Conservation (phyloP, 2,888 invertebrate genomes). For the Brenthis ino region DNA sequence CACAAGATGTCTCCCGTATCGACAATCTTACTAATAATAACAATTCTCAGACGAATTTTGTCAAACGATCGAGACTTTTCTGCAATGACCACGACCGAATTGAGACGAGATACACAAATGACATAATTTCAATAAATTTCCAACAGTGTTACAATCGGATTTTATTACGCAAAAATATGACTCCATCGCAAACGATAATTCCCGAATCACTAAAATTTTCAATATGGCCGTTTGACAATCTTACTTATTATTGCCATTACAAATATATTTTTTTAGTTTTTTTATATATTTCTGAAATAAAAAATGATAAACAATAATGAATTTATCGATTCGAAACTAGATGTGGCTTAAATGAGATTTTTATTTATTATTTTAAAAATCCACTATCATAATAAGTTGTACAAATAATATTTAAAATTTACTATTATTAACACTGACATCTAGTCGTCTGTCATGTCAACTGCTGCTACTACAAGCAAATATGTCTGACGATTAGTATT, state of each 20-base stretch:
- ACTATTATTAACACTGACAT: neutral
- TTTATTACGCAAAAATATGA: constrained; percentile 78
- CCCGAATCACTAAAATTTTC: constrained; percentile 69
- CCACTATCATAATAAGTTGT: no score
- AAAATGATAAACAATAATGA: no score
- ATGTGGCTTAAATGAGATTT: no score
- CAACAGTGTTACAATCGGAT: constrained; percentile 75
- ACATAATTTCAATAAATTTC: constrained; percentile 79
- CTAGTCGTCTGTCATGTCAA: neutral
- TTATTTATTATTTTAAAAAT: no score
- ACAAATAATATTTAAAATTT: neutral
- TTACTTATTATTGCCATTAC: constrained; percentile 48
- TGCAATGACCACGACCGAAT: constrained; percentile 73
- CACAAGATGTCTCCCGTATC: constrained; percentile 82
- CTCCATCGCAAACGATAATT: constrained; percentile 82
- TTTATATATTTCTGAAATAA: no score
- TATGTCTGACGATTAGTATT: neutral
- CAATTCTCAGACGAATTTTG: constrained; percentile 70
- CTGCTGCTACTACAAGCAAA: neutral
- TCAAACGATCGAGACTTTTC: constrained; percentile 78
- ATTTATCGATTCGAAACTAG: no score
- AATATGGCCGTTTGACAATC: constrained; percentile 64
- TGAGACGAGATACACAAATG: constrained; percentile 74
- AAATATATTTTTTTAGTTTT: constrained; percentile 23
- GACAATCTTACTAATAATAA: constrained; percentile 68